A percentile compares a stretch with the other conserved stretches of the same genome.
phyloP scores from a whole-genome alignment of 2,888 invertebrate genomes.

The Clistopyga incitator region DNA sequence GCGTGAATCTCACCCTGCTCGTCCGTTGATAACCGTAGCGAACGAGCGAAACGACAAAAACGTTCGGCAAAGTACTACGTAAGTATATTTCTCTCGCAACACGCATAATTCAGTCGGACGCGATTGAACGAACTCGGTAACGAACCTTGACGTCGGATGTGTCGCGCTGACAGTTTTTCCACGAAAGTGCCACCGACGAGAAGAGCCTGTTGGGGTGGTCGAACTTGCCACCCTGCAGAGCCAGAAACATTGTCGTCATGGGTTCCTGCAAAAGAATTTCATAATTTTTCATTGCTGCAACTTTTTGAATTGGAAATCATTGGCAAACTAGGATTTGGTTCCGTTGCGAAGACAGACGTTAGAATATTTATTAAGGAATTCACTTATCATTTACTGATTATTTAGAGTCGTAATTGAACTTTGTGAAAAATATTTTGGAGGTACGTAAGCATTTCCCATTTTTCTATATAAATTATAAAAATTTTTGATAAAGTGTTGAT shows the following conservation, averaged over 20 bases:
- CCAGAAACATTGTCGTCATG: conserved; percentile 99
- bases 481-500: too few relatives aligned
- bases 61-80: conserved; percentile 9
- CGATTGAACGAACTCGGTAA: conserved; percentile 56
- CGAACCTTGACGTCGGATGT: conserved; percentile 98
- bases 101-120: conserved; percentile 38
- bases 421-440: too few relatives aligned
- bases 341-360: not conserved
- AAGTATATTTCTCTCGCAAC: conserved; percentile 32
- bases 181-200: conserved; percentile 96
- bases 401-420: too few relatives aligned
- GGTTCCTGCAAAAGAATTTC: conserved; percentile 90
- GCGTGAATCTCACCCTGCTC: not conserved
- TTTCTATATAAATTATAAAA: too few relatives aligned
- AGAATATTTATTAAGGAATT: not conserved
- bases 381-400: too few relatives aligned
- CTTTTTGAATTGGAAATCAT: not conserved
- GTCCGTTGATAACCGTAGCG: conserved; percentile 1
- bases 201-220: conserved; percentile 99
- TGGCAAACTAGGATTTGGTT: not conserved
- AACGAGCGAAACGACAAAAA: conserved; percentile 17
- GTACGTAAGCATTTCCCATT: too few relatives aligned
- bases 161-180: conserved; percentile 99
- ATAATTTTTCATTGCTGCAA: conserved; percentile 13
- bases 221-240: conserved; percentile 99